Conservation (phyloP, 2,113 vertebrate species). For the Odocoileus hemionus region DNA sequence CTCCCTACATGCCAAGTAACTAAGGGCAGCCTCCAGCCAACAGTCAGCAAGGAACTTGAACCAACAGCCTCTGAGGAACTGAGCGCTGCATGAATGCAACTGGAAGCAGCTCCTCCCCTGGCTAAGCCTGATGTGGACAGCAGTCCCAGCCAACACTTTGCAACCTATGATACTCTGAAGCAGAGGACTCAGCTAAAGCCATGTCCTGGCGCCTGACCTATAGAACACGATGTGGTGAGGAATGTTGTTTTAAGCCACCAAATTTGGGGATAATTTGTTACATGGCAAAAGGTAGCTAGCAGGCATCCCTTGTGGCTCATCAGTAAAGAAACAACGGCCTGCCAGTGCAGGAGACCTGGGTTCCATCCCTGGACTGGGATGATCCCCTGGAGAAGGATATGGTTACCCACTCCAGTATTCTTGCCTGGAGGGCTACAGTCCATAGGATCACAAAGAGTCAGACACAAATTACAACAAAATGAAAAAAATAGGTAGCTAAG, state of each 20-base stretch:
- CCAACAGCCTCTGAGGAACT: background rate
- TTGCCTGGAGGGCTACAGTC: background rate
- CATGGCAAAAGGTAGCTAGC: background rate
- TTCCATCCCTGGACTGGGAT: background rate
- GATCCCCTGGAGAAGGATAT: background rate
- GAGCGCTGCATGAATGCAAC: background rate
- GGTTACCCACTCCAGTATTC: background rate
- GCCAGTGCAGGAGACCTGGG: background rate
- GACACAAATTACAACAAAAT: background rate
- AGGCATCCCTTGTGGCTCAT: background rate
- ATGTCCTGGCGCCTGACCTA: background rate
- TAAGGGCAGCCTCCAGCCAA: background rate
- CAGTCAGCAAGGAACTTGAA: background rate
- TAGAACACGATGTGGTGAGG: background rate
- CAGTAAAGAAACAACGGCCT: background rate
- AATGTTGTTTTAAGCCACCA: background rate
- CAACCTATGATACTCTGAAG: background rate
- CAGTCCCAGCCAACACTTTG: background rate
- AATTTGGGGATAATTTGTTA: background rate
- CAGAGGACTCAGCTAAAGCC: background rate
- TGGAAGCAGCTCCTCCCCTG: background rate
- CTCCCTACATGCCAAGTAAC: background rate
- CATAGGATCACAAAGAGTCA: background rate
- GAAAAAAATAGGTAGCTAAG: background rate
- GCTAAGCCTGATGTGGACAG: background rate